These are phyloP conservation scores for Ormyrus labotus DNA, from an alignment of 2,888 invertebrate genomes.

Conservation along the genomic window DNA sequence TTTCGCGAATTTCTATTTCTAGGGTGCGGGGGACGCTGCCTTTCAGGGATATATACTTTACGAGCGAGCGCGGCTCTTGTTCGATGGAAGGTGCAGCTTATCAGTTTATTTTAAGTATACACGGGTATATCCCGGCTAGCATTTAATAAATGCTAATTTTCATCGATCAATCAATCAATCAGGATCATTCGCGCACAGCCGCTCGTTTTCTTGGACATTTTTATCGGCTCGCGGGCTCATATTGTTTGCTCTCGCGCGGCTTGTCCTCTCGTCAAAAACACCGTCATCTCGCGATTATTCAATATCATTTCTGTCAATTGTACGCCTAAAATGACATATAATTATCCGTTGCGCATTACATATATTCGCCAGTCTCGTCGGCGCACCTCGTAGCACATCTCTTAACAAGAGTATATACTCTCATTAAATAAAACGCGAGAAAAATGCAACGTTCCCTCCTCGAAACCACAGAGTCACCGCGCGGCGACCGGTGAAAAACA, in stretches of 20 bases:
- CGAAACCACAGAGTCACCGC: conserved; percentile 2
- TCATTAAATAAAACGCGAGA: not conserved
- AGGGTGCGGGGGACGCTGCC: too few relatives aligned
- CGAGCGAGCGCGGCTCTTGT: not conserved
- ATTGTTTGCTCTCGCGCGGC: conserved; percentile 48
- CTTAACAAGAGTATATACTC: conserved; percentile 14
- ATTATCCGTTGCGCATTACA: conserved; percentile 47
- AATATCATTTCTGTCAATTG: conserved; percentile 56
- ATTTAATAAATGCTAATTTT: conserved; percentile 50
- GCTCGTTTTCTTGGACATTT: conserved; percentile 18
- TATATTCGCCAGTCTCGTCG: not conserved
- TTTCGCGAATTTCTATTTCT: too few relatives aligned
- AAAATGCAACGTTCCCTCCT: not conserved
- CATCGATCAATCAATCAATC: conserved; percentile 54
- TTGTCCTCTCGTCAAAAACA: conserved; percentile 52
- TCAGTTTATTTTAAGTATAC: conserved; percentile 11
- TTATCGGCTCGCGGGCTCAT: not conserved
- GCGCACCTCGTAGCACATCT: not conserved
- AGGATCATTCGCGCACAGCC: conserved; percentile 33
- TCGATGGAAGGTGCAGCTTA: not conserved
- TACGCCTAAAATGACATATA: conserved; percentile 44
- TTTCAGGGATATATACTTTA: too few relatives aligned
- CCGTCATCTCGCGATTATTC: conserved; percentile 47
- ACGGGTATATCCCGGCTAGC: conserved; percentile 18
- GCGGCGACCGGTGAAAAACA: conserved; percentile 22